These are phyloP conservation scores for Ranitomeya imitator DNA, from an alignment of 2,113 vertebrate genomes.

Conservation along the genomic window DNA sequence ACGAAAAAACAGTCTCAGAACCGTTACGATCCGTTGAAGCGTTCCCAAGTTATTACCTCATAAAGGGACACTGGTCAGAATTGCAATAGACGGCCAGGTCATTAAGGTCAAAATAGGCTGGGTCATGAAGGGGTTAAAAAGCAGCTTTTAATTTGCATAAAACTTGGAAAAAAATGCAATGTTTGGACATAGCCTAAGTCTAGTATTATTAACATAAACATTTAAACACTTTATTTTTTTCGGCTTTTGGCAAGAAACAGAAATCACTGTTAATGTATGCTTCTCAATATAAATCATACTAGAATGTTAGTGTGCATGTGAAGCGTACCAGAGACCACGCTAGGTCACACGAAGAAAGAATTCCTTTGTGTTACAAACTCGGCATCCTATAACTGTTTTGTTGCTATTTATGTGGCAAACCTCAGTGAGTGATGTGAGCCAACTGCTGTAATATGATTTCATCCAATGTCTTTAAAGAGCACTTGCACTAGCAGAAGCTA, in stretches of 20 bases:
- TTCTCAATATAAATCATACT: slow-evolving; percentile 13
- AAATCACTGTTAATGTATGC: not conserved
- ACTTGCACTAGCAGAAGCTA: slow-evolving; percentile 54
- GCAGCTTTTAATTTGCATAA: too few relatives aligned
- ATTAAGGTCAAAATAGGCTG: too few relatives aligned
- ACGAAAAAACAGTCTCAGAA: too few relatives aligned
- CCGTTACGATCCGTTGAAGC: too few relatives aligned
- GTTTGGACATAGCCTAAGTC: too few relatives aligned
- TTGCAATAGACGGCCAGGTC: too few relatives aligned
- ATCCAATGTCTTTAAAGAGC: slow-evolving; percentile 45
- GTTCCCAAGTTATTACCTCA: too few relatives aligned
- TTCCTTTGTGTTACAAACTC: slow-evolving; percentile 40
- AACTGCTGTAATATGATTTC: slow-evolving; percentile 55
- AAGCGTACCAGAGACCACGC: slow-evolving; percentile 15
- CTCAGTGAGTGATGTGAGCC: slow-evolving; percentile 54
- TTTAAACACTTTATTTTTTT: not conserved
- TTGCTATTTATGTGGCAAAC: slow-evolving; percentile 55
- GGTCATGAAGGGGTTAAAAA: too few relatives aligned
- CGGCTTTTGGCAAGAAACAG: not conserved
- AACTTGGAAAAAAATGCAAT: too few relatives aligned
- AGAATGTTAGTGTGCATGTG: not conserved
- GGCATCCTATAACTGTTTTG: slow-evolving; percentile 37
- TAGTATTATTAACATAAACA: not conserved
- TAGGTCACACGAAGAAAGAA: slow-evolving; percentile 34
- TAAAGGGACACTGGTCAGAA: too few relatives aligned